Evolutionary conservation across 2,113 vertebrate genomes (phyloP).

Genomic region (Hyaena hyaena): DNA sequence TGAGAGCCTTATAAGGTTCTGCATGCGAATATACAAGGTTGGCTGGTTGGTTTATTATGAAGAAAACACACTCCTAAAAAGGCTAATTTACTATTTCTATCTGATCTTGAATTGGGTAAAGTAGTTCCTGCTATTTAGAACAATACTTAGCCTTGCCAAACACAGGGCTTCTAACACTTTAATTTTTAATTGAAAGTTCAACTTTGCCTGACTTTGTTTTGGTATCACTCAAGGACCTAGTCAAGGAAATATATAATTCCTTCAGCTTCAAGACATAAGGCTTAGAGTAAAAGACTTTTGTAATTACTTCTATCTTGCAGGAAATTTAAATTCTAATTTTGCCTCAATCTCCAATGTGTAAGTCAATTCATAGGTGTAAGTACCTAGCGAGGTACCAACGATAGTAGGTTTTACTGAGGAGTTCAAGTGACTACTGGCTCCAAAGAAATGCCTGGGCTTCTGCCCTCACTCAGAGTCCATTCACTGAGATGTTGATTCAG

Average conservation of each 20-base stretch:
- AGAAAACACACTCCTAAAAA: background rate
- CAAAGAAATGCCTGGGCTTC: background rate
- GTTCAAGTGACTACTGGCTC: background rate
- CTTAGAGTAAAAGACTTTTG: constrained; percentile 31
- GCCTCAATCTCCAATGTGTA: background rate
- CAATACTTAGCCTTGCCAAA: constrained; percentile 51
- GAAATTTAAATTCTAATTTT: constrained; percentile 34
- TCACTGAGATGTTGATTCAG: background rate
- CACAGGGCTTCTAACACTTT: constrained; percentile 7
- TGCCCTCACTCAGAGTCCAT: background rate
- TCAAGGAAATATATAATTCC: background rate
- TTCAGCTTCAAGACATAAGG: background rate
- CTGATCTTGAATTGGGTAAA: constrained; percentile 17
- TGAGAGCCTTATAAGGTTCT: background rate
- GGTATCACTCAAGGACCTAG: background rate
- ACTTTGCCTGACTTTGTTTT: background rate
- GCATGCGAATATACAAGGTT: background rate
- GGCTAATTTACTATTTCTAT: background rate
- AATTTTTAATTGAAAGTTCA: constrained; percentile 31
- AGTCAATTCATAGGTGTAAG: background rate
- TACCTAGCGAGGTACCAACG: no score
- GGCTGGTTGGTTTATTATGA: background rate
- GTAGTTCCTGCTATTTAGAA: constrained; percentile 1
- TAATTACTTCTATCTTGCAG: background rate
- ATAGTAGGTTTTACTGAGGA: background rate